These are phyloP conservation scores for Drosophila teissieri DNA, from an alignment of 1,140 invertebrate genomes.

Conservation along the genomic window DNA sequence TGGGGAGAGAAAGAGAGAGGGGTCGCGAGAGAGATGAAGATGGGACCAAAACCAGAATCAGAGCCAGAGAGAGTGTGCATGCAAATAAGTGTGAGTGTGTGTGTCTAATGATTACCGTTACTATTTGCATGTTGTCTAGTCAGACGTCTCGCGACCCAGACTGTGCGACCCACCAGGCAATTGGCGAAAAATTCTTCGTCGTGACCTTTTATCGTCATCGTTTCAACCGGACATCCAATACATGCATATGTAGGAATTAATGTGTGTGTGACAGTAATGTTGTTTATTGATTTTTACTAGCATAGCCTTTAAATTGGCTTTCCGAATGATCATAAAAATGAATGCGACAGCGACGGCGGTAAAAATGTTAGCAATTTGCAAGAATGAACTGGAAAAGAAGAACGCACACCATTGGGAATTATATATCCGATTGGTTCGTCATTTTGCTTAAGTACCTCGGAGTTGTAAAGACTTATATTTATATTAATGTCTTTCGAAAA, in stretches of 20 bases:
- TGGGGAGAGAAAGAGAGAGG: slow-evolving; percentile 20
- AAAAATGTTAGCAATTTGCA: not conserved
- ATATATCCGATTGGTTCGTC: too few relatives aligned
- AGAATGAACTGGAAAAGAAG: not conserved
- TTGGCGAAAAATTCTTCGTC: slow-evolving; percentile 58
- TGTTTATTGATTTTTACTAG: slow-evolving; percentile 18
- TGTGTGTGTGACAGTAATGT: not conserved
- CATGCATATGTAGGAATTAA: not conserved
- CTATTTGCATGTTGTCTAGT: slow-evolving; percentile 79
- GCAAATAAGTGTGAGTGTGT: slow-evolving; percentile 62
- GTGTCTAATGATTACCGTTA: slow-evolving; percentile 78
- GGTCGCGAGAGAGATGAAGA: slow-evolving; percentile 4
- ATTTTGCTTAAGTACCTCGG: too few relatives aligned
- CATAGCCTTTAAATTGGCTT: slow-evolving; percentile 24
- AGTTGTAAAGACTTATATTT: too few relatives aligned
- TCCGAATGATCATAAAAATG: slow-evolving; percentile 1
- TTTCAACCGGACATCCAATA: slow-evolving; percentile 1
- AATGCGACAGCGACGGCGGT: not conserved
- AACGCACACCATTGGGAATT: too few relatives aligned
- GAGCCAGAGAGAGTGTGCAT: slow-evolving; percentile 32
- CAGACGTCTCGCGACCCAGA: slow-evolving; percentile 79
- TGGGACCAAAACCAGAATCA: too few relatives aligned
- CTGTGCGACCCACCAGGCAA: slow-evolving; percentile 76
- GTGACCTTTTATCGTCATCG: slow-evolving; percentile 69
- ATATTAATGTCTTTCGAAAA: too few relatives aligned